Percentiles rank a stretch among this genome's conserved stretches.
These are phyloP conservation scores for Polypedilum vanderplanki DNA, from an alignment of 1,140 invertebrate species.

Conservation along the genomic window DNA sequence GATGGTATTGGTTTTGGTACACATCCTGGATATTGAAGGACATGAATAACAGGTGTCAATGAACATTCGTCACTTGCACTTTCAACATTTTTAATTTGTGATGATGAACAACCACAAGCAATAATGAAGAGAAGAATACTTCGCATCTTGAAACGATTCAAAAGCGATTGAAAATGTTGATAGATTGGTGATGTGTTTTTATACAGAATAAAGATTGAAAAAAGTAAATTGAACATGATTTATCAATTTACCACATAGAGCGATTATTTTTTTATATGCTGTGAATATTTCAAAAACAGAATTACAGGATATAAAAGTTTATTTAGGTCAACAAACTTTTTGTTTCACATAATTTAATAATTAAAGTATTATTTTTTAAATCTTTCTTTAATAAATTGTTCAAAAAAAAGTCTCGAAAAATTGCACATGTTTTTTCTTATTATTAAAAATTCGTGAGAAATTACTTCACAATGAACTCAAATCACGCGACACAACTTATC, in stretches of 20 bases:
- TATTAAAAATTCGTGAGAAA: too few species aligned
- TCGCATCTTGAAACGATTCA: not conserved
- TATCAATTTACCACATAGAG: not conserved
- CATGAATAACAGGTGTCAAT: conserved; percentile 85
- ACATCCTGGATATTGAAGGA: conserved; percentile 85
- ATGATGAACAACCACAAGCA: conserved; percentile 26
- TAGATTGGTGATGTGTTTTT: not conserved
- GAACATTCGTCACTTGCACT: conserved; percentile 70
- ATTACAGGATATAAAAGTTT: too few species aligned
- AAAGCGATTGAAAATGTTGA: not conserved
- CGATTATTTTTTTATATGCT: not conserved
- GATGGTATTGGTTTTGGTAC: conserved; percentile 88
- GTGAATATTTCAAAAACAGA: too few species aligned
- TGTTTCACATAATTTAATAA: too few species aligned
- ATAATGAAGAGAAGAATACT: not conserved
- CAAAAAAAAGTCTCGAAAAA: too few species aligned
- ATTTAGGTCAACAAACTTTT: too few species aligned
- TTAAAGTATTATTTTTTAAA: too few species aligned
- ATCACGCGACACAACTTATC: too few species aligned
- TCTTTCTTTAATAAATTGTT: too few species aligned
- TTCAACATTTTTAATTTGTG: not conserved
- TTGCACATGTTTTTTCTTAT: too few species aligned
- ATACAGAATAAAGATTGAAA: too few species aligned
- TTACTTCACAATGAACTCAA: too few species aligned
- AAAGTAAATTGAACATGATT: not conserved